Base-by-base conservation (phyloP, 53 echinoderm and acorn worm species). In the Apostichopus leukothele region DNA sequence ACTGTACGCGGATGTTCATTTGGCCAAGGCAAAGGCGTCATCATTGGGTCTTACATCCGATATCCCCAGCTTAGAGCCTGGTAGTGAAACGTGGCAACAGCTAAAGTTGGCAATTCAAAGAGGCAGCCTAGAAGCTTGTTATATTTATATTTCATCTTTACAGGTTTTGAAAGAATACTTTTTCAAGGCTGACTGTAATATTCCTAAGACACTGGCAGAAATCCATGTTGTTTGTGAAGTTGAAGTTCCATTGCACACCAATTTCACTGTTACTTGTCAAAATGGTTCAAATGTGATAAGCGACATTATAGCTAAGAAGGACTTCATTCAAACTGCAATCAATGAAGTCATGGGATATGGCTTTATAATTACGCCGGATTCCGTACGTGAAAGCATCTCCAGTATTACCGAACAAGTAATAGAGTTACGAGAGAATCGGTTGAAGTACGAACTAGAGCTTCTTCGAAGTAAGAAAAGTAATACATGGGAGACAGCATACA, bases 1-100 rank as follows among this genome's bases (percentile, higher is more conserved):
- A 59, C 21, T 81, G 16, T 81, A 81, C 12, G 81, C 81, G 5
- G 81, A 54, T 81, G 81, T 81, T 81, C 20, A 81, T 18, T 71
- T 71, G 18, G 71, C 71, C 18, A 54, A 22, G 23, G 81, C 81
- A 57, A 54, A 53, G 57, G 5, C 53, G 20, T 7, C 16, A 6
- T 71, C 71, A 6, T 71, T 6, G 57, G 10, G 57, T 57, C 57
- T 7, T 57, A 10, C 57, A 57, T 9, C 10, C 8, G 57, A 57
- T 9, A 10, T 9, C 57, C 3, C 8, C 7, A 10, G 5, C 7
- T 57, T 57, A 57, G 57, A 5, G 10, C 7, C 6, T 57, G 10
- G 7, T 7, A 57, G 10, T 57, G 39, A 27, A 14, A 27, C 52
- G 39, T 6, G 6, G 71, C 13, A 71, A n/a, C 20, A n/a, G 18